Evolutionary conservation across 2,113 vertebrate genomes (phyloP), one percentile per base, ranked within the genome.

Genomic region (Myodes glareolus): DNA sequence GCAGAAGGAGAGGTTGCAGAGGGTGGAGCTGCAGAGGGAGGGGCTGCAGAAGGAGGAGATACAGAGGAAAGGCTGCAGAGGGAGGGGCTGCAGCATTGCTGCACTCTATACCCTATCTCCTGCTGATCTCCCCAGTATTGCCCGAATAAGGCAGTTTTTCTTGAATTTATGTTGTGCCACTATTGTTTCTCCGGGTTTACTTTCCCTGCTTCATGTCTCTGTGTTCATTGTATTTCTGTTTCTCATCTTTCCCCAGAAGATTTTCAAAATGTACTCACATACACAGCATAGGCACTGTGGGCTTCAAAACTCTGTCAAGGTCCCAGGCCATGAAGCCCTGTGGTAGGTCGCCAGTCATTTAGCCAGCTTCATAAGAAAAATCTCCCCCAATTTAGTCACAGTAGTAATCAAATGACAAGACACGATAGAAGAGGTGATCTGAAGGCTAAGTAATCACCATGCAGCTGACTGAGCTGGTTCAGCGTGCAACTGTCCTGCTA

Each of bases 391-490:
- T 42, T 70, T 76, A 94, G 47, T 72, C 50, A 61, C 65, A 52
- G 10, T 45, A 72, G 81, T 52, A 52, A 19, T 55, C 85, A 92
- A 27, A 92, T 61, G 61, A 33, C 50, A 33, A 67, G 58, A 55
- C 77, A 33, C 81, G 31, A 90, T 61, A 5, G 31, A 39, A 13
- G 88, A 76, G 27, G 67, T 75, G 77, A 86, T 75, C 33, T 68
- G 50, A 91, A 95, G 47, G 31, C n/a, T 94, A 87, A 93, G 58
- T 52, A 92, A 84, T 86, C 47, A 50, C 19, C 39, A 61, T 70
- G 67, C 31, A 76, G 80, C 25, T 13, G 6, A 10, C 4, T 45
- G 33, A 85, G 4, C 6, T 72, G 25, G n/a, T 84, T 89, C 82
- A 90, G 86, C 70, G 73, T 16, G 65, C 77, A 89, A 84, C 77